Evolutionary conservation across 1,140 invertebrate species (phyloP).

Genomic region (Lordiphosa stackelbergi): DNA sequence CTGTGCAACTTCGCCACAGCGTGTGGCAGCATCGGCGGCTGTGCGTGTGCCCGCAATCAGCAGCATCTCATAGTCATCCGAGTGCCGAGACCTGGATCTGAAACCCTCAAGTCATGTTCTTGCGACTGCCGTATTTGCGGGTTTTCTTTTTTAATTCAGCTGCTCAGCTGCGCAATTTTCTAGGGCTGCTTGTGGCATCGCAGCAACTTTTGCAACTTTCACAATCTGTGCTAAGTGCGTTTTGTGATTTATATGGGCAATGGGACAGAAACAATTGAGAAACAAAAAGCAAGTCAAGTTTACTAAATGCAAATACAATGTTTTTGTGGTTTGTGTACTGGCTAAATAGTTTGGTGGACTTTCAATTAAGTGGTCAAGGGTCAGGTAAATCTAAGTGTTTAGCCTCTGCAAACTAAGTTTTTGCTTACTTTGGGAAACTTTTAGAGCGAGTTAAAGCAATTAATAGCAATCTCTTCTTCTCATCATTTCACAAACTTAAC

Average conservation of each 20-base stretch:
- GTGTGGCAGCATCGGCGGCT: slow-evolving; percentile 40
- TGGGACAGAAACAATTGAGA: slow-evolving; percentile 14
- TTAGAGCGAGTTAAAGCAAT: not conserved
- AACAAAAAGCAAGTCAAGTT: slow-evolving; percentile 9
- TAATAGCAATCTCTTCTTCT: not conserved
- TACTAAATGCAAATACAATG: slow-evolving; percentile 16
- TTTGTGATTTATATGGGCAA: slow-evolving; percentile 48
- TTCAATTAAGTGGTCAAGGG: slow-evolving; percentile 6
- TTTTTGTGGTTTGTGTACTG: slow-evolving; percentile 6
- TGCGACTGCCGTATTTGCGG: slow-evolving; percentile 30
- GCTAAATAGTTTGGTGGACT: slow-evolving; percentile 2
- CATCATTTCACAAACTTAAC: slow-evolving; percentile 1
- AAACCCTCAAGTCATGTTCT: slow-evolving; percentile 37
- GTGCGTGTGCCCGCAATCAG: slow-evolving; percentile 61
- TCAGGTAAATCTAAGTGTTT: slow-evolving; percentile 3
- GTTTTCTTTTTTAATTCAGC: slow-evolving; percentile 33
- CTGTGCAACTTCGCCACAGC: slow-evolving; percentile 54
- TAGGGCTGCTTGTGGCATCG: slow-evolving; percentile 26
- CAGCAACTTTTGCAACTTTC: slow-evolving; percentile 64
- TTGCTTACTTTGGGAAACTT: not conserved
- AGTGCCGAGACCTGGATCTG: slow-evolving; percentile 22
- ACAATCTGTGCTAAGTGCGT: slow-evolving; percentile 67
- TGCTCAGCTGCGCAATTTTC: slow-evolving; percentile 28
- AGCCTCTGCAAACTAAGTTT: not conserved
- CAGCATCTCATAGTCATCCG: slow-evolving; percentile 17